Evolutionary conservation across 2,113 vertebrate genomes (phyloP).

Genomic region (Microtus oregoni): DNA sequence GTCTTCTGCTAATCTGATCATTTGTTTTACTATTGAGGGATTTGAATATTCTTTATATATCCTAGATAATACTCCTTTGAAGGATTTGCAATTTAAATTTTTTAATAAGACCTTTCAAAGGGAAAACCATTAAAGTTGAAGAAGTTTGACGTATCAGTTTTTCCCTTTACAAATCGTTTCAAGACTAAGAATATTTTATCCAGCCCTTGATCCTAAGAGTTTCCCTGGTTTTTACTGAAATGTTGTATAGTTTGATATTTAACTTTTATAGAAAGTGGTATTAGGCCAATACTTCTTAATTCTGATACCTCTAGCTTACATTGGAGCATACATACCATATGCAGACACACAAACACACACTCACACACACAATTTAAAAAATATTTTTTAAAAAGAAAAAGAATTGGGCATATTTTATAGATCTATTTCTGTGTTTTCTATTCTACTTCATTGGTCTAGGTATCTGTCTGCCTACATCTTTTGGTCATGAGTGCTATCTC

Average conservation of each 20-base stretch:
- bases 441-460: neutral
- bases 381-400: neutral
- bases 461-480: neutral
- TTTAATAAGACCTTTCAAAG: neutral
- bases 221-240: neutral
- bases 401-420: neutral
- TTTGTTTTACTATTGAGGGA: neutral
- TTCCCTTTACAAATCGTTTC: neutral
- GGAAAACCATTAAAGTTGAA: neutral
- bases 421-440: neutral
- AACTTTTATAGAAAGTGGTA: neutral
- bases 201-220: neutral
- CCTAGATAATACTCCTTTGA: neutral
- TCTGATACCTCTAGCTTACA: neutral
- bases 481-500: neutral
- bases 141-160: neutral
- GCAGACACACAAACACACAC: no score
- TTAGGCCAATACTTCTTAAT: neutral
- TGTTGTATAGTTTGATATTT: neutral
- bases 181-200: neutral
- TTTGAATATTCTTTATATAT: constrained; percentile 9
- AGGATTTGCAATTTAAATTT: neutral
- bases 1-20: neutral
- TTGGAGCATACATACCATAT: neutral
- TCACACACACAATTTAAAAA: neutral